Conservation (phyloP, 2,797 vertebrate genomes). For the Cephalopachus bancanus region DNA sequence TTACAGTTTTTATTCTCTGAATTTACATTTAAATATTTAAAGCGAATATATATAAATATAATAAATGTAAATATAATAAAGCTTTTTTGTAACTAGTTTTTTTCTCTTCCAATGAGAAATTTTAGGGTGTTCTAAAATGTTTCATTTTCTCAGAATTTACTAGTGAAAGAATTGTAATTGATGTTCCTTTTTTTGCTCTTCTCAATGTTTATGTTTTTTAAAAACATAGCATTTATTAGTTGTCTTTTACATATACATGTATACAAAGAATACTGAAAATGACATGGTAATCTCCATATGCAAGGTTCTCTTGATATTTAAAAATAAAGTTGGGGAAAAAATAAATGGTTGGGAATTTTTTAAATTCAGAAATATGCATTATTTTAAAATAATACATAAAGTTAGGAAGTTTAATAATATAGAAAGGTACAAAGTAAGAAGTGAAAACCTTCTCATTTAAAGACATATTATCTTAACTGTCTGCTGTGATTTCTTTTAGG, state of each 20-base stretch:
- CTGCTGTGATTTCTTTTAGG: constrained; percentile 11
- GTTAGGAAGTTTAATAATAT: not conserved
- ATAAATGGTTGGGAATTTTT: not conserved
- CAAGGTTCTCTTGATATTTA: not conserved
- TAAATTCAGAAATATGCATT: not conserved
- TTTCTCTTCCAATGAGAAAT: constrained; percentile 57
- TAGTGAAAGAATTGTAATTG: constrained; percentile 35
- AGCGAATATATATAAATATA: no score
- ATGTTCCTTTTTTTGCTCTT: not conserved
- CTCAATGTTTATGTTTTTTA: not conserved
- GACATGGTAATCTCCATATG: not conserved
- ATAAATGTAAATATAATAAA: not conserved
- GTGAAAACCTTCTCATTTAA: not conserved
- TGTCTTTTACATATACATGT: not conserved
- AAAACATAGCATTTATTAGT: not conserved
- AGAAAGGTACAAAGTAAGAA: constrained; percentile 20
- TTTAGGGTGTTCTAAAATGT: not conserved
- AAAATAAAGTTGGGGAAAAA: no score
- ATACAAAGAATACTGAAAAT: constrained; percentile 28
- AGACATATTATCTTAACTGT: not conserved
- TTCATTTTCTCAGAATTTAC: constrained; percentile 42
- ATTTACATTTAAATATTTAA: constrained; percentile 13
- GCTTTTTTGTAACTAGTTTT: constrained; percentile 39
- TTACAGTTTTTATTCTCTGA: not conserved
- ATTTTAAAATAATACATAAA: constrained; percentile 3